Evolutionary conservation across 2,888 invertebrate genomes (phyloP).

Genomic region (Sarcophaga subvicina): DNA sequence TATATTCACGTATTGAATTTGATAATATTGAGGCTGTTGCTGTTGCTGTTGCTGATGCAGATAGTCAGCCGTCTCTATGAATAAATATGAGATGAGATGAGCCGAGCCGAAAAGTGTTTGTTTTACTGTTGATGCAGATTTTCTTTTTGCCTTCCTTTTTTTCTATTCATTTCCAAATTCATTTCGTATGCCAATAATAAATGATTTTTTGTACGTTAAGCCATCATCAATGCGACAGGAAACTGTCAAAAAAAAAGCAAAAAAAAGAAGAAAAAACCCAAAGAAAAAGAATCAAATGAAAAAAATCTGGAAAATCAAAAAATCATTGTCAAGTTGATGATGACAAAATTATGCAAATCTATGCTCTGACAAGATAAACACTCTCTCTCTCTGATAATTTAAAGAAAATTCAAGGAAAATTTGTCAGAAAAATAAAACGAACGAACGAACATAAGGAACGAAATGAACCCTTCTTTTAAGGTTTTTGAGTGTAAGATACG

Average conservation of each 20-base stretch:
- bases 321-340: neutral
- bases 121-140: neutral
- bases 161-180: neutral
- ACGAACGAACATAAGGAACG: neutral
- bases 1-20: too few relatives aligned
- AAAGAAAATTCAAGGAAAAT: neutral
- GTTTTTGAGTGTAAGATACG: neutral
- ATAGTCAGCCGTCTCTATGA: too few relatives aligned
- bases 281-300: neutral
- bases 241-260: neutral
- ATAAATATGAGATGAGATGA: too few relatives aligned
- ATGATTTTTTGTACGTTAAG: neutral
- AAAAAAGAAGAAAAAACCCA: neutral
- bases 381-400: neutral
- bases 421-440: neutral
- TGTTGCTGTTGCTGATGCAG: too few relatives aligned
- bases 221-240: neutral
- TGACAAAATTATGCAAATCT: constrained; percentile 36
- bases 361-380: constrained; percentile 20
- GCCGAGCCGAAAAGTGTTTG: neutral
- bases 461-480: neutral
- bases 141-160: neutral
- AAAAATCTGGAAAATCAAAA: neutral
- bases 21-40: too few relatives aligned
- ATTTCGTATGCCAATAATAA: neutral